Conservation (phyloP, 2,888 invertebrate species). For the Diarsia rubi region DNA sequence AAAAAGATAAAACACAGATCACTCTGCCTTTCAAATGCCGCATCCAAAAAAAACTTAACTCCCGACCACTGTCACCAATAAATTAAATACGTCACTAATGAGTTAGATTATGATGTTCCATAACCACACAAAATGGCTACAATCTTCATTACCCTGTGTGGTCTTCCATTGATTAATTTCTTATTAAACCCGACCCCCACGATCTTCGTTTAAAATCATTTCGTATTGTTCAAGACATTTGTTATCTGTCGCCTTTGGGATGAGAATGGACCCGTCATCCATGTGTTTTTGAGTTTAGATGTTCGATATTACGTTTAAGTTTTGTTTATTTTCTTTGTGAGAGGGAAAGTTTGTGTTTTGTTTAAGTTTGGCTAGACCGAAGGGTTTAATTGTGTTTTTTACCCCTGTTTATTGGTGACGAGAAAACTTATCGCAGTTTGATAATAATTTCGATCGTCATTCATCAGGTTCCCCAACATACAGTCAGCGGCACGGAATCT, state of each 20-base stretch:
- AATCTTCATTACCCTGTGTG: constrained; percentile 54
- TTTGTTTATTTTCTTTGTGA: constrained; percentile 21
- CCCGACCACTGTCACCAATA: constrained; percentile 60
- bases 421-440: no score
- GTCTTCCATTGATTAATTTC: constrained; percentile 64
- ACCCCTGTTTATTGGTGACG: background rate
- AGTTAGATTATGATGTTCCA: constrained; percentile 81
- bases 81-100: constrained; percentile 85
- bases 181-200: constrained; percentile 49
- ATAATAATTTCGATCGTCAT: no score
- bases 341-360: background rate
- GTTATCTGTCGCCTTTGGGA: constrained; percentile 22
- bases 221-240: constrained; percentile 59
- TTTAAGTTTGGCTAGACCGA: constrained; percentile 2
- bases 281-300: background rate
- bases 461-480: no score
- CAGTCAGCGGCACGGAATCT: no score
- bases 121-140: constrained; percentile 51
- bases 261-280: background rate
- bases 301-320: background rate
- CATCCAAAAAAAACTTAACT: constrained; percentile 43
- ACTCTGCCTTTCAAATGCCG: constrained; percentile 30
- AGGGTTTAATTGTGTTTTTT: background rate
- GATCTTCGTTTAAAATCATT: constrained; percentile 51
- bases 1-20: background rate